phyloP scores from a whole-genome alignment of 2,797 vertebrate genomes.

The Scolopax bukidnonensis region DNA sequence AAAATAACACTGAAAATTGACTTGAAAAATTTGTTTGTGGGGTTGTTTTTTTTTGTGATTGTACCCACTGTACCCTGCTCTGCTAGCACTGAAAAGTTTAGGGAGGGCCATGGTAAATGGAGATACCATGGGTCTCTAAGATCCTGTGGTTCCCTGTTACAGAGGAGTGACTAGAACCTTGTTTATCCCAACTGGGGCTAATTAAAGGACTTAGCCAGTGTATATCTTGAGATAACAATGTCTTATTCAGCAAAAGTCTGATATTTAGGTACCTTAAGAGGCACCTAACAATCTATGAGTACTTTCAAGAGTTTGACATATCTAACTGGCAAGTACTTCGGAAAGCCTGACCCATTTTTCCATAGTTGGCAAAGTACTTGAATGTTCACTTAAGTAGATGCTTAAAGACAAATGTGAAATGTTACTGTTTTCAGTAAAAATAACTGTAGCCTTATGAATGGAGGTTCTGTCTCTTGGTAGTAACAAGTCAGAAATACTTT shows the following conservation, averaged over 20 bases:
- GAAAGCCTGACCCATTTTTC: neutral
- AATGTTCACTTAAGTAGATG: neutral
- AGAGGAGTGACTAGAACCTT: neutral
- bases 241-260: neutral
- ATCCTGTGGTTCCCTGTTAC: neutral
- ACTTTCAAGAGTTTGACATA: neutral
- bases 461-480: neutral
- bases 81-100: neutral
- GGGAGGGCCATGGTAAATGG: neutral
- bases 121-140: neutral
- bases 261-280: neutral
- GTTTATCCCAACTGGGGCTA: neutral
- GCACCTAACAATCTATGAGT: neutral
- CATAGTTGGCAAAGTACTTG: neutral
- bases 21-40: neutral
- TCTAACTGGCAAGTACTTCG: neutral
- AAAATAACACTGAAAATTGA: neutral
- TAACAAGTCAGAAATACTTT: neutral
- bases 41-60: neutral
- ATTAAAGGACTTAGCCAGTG: neutral
- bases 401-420: neutral
- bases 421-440: neutral
- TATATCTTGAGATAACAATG: neutral
- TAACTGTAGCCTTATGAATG: neutral
- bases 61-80: neutral